phyloP scores from a whole-genome alignment of 2,113 vertebrate species.

The Azemiops feae region DNA sequence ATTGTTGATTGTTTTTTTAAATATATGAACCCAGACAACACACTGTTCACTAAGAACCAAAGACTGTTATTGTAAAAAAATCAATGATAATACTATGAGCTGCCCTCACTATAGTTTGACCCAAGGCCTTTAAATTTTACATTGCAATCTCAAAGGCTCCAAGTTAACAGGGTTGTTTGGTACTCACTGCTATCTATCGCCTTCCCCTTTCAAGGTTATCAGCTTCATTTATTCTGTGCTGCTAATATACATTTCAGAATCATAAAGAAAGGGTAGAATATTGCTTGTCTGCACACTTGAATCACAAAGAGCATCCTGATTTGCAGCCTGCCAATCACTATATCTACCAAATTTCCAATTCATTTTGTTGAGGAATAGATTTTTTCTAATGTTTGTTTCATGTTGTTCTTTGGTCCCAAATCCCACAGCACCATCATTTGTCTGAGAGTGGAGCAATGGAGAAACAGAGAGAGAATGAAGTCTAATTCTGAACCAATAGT shows the following conservation, averaged over 20 bases:
- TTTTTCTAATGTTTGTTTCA: not conserved
- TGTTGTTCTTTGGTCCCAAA: not conserved
- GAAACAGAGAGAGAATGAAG: not conserved
- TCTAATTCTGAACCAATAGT: not conserved
- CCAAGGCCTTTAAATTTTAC: not conserved
- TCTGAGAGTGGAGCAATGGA: not conserved
- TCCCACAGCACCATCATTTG: not conserved
- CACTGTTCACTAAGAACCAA: too few relatives aligned
- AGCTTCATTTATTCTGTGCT: not conserved
- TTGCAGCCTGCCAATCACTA: not conserved
- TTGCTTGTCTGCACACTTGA: not conserved
- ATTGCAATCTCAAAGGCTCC: not conserved
- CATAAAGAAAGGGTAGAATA: not conserved
- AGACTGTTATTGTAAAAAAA: too few relatives aligned
- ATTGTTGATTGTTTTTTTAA: too few relatives aligned
- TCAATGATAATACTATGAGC: too few relatives aligned
- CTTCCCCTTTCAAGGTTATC: not conserved
- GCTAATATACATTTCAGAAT: not conserved
- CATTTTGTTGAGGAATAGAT: not conserved
- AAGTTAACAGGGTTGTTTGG: not conserved
- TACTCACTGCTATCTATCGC: not conserved
- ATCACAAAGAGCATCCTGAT: not conserved
- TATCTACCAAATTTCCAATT: not conserved
- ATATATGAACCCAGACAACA: too few relatives aligned
- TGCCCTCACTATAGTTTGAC: not conserved